Evolutionary conservation across 2,797 vertebrate genomes (phyloP), one percentile per base, ranked within the genome.

Genomic region (Sorex maritimensis): DNA sequence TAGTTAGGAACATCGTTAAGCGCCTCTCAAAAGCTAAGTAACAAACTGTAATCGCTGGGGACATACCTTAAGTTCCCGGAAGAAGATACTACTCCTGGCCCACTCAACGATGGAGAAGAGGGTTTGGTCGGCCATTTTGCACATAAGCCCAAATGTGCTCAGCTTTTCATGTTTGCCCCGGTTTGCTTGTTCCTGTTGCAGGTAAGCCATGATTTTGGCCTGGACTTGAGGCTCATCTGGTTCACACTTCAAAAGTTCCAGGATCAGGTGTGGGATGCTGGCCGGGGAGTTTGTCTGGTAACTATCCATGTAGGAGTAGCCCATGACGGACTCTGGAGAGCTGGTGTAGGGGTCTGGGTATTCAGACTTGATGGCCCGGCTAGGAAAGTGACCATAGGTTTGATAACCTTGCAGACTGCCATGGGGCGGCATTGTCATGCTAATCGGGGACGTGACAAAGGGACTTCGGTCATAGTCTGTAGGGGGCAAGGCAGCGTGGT

Each of bases 51-150:
- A 90, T 19, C 95, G 38, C 55, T 34, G 49, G 5, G 78, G 71
- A 96, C 98, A 1, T 99, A 99, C 99, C 99, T 99, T 99, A 72
- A 99, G 99, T 97, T 99, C 99, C 96, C 99, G 98, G 98, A 99
- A 99, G 98, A 99, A 99, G 97, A 99, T 98, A 97, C 99, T 99
- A 98, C 99, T 99, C 96, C 99, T 98, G 30, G 99, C 99, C 99
- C 99, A 99, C 97, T 99, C 99, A 10, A 99, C 99, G 38, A 99
- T 99, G 97, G 99, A 99, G 98, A 99, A 99, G 92, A 99, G 99
- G 1, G 99, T 99, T 98, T 99, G 99, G 98, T 99, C 99, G 0
- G 99, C 99, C 99, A 99, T 99, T 98, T 99, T 99, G 97, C 99
- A 99, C 99, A 99, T 99, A 88, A 99, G 99, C 94, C 99, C 99